Conservation (phyloP, 2,888 invertebrate species). For the Drosophila mimica region DNA sequence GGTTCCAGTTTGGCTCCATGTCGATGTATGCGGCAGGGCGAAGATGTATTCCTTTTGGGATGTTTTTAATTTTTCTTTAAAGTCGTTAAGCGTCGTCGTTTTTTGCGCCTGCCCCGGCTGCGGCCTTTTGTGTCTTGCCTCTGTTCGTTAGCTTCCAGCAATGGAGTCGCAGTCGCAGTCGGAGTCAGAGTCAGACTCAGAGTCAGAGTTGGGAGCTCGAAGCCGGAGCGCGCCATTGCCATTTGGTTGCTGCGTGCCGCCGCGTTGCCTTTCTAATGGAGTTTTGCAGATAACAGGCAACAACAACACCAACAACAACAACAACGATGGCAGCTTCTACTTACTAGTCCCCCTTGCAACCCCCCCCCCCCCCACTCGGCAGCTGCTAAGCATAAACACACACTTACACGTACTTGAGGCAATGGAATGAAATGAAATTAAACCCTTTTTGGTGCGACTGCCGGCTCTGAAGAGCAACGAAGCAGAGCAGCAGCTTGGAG, state of each 20-base stretch:
- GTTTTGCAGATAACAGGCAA: constrained; percentile 75
- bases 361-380: constrained; percentile 3
- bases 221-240: constrained; percentile 65
- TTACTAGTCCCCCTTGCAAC: neutral
- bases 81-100: constrained; percentile 79
- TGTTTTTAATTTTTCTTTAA: constrained; percentile 82
- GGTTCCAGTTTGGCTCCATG: constrained; percentile 48
- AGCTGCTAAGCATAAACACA: constrained; percentile 74
- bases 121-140: constrained; percentile 49
- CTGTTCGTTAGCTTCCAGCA: constrained; percentile 61
- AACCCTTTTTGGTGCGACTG: constrained; percentile 74
- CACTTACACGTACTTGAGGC: constrained; percentile 77
- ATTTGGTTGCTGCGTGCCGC: constrained; percentile 74
- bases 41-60: constrained; percentile 83
- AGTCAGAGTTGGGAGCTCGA: constrained; percentile 12
- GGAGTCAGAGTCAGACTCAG: neutral
- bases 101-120: constrained; percentile 52
- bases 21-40: constrained; percentile 75
- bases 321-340: constrained; percentile 41
- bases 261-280: constrained; percentile 78
- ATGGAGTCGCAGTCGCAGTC: constrained; percentile 24
- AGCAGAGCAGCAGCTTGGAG: neutral
- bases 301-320: constrained; percentile 44
- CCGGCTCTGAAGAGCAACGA: constrained; percentile 28
- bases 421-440: constrained; percentile 76